A percentile compares a stretch with the other conserved stretches of the same genome.
These are phyloP conservation scores for Syngnathoides biaculeatus DNA, from an alignment of 2,113 vertebrate genomes.

Conservation along the genomic window DNA sequence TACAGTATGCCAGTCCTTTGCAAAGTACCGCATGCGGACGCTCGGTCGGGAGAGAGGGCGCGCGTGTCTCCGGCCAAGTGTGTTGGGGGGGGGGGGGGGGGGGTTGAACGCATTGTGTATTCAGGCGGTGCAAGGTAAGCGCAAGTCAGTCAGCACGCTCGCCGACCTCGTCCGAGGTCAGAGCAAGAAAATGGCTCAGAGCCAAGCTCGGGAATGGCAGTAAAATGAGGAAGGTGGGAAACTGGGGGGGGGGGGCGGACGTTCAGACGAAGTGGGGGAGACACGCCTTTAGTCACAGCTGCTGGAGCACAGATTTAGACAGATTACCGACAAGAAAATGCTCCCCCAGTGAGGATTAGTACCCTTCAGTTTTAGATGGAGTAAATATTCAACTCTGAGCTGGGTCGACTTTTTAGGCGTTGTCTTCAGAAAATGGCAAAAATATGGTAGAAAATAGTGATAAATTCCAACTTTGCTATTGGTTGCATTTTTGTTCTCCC, in stretches of 20 bases:
- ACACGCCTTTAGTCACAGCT: constrained; percentile 41
- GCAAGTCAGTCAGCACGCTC: neutral
- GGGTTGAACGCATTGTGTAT: constrained; percentile 44
- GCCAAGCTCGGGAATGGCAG: neutral
- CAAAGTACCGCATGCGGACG: constrained; percentile 25
- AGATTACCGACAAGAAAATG: constrained; percentile 42
- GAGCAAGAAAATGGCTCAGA: constrained; percentile 9
- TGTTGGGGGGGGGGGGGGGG: too few relatives aligned
- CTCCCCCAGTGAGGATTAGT: constrained; percentile 33
- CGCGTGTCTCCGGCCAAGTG: constrained; percentile 27
- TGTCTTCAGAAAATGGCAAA: neutral
- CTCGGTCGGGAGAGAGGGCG: constrained; percentile 22
- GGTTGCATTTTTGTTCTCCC: neutral
- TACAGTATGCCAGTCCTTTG: constrained; percentile 37
- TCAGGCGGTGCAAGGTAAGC: neutral
- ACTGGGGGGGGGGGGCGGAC: constrained; percentile 13
- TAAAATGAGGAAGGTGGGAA: neutral
- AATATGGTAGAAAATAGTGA: neutral
- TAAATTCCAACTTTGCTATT: neutral
- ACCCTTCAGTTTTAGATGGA: constrained; percentile 20
- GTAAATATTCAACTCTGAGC: neutral
- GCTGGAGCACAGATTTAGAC: constrained; percentile 43
- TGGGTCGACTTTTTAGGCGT: neutral
- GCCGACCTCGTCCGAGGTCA: constrained; percentile 27
- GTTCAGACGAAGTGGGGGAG: constrained; percentile 37